Conservation (phyloP, 2,113 vertebrate genomes). For the Sapayoa aenigma region DNA sequence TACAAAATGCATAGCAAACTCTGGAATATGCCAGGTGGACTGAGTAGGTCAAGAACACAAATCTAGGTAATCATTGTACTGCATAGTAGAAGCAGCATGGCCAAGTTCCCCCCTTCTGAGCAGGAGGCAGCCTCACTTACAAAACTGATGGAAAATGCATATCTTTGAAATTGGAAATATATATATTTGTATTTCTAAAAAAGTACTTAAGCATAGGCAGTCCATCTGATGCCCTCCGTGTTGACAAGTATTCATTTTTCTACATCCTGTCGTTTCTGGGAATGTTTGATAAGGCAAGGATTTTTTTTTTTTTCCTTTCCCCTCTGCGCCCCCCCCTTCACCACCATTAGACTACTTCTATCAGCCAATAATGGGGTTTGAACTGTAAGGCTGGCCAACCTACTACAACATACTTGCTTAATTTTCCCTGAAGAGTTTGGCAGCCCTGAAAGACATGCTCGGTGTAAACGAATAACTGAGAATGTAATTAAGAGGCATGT, state of each 20-base stretch:
- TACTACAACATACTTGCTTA: conserved; percentile 11
- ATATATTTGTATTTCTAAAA: not conserved
- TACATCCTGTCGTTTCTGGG: not conserved
- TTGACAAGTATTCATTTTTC: conserved; percentile 18
- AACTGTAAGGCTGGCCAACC: conserved; percentile 29
- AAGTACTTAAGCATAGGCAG: not conserved
- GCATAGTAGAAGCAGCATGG: not conserved
- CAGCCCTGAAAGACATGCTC: conserved; percentile 54
- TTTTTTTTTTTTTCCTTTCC: not conserved
- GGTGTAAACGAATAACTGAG: conserved; percentile 60
- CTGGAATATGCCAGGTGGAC: not conserved
- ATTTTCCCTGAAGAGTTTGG: conserved; percentile 51
- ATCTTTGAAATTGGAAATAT: conserved; percentile 6
- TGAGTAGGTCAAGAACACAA: not conserved
- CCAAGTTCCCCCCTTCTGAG: conserved; percentile 20
- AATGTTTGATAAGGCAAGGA: conserved; percentile 7
- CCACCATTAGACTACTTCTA: not conserved
- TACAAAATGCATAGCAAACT: not conserved
- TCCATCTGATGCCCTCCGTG: not conserved
- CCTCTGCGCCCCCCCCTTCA: too few species aligned
- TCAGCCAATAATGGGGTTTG: not conserved
- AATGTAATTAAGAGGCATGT: conserved; percentile 62
- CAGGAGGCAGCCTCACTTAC: not conserved
- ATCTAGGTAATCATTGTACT: not conserved
- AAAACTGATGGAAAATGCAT: conserved; percentile 19